Evolutionary conservation across 2,888 invertebrate genomes (phyloP), one percentile per base, ranked within the genome.

Genomic region (Epinotia brunnichana): DNA sequence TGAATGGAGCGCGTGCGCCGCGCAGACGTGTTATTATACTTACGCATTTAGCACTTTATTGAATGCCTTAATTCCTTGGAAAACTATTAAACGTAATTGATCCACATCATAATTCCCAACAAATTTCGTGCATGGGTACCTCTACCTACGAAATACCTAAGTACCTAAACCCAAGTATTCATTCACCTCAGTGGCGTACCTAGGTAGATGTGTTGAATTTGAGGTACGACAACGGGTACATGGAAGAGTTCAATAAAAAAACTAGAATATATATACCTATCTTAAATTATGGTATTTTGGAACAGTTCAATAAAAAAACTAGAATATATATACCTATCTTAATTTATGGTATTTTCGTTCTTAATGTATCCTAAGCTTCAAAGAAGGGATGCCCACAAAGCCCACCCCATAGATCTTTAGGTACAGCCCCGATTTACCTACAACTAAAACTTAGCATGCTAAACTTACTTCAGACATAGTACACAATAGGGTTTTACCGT

Each of bases 11-110:
- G 69, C 61, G 15, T 21, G 77, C 76, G 77, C 78, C 39, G 77
- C 76, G 71, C 82, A 86, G 83, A 86, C 87, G 77, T 88, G 81
- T 86, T 87, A 89, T 90, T 90, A 90, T 35, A n/a, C n/a, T n/a
- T n/a, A 9, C 35, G 35, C 35, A 35, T 85, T 80, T 84, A 76
- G 79, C 82, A 81, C 88, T 89, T 87, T 68, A 62, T 64, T 71
- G 63, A 72, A 70, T 57, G 48, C 48, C 59, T 5, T 68, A 57
- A 13, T 39, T 59, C 53, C 44, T 56, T 48, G 24, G 5, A 48
- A 48, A 11, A 4, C 48, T 51, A 62, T 51, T 48, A 62, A 61
- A 62, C n/a, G 48, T 62, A 29, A 11, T 19, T 62, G 41, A 48
- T 24, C 13, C 21, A 35, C 19, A 63, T 29, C 3, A 15, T n/a